These are phyloP conservation scores for Pterostichus niger DNA, from an alignment of 2,888 invertebrate genomes.

Conservation along the genomic window DNA sequence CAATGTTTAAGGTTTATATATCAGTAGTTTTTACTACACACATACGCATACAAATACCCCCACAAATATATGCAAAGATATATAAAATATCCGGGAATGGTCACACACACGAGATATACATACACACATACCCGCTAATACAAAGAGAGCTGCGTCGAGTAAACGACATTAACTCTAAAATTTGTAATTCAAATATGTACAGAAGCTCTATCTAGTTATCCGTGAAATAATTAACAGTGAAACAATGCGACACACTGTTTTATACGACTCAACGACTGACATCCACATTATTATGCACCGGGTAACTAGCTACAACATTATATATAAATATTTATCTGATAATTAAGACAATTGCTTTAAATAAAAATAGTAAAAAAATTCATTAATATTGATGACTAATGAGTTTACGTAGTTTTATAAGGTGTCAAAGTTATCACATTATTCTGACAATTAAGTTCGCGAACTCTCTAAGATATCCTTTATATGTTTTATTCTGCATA, in stretches of 20 bases:
- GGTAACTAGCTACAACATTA: not conserved
- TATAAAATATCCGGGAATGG: slow-evolving; percentile 9
- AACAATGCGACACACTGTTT: slow-evolving; percentile 27
- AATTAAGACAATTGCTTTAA: too few species aligned
- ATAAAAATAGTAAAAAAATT: too few species aligned
- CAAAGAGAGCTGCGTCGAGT: slow-evolving; percentile 12
- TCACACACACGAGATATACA: too few species aligned
- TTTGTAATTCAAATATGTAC: slow-evolving; percentile 45
- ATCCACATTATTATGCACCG: slow-evolving; percentile 9
- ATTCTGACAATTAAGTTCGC: too few species aligned
- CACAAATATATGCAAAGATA: slow-evolving; percentile 19
- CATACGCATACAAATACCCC: not conserved
- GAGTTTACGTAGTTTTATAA: not conserved
- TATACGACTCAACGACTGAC: not conserved
- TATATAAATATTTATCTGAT: too few species aligned
- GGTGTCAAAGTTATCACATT: too few species aligned
- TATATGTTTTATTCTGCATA: too few species aligned
- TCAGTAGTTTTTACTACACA: slow-evolving; percentile 21
- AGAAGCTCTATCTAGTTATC: slow-evolving; percentile 28
- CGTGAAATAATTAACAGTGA: slow-evolving; percentile 36
- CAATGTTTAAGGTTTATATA: not conserved
- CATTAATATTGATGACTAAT: slow-evolving; percentile 26
- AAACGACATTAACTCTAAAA: slow-evolving; percentile 36
- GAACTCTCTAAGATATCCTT: too few species aligned
- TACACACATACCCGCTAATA: slow-evolving; percentile 1